A percentile compares a stretch with the other conserved stretches of the same genome.
Evolutionary conservation across 1,140 invertebrate genomes (phyloP).

Genomic region (Philotrypesis tridentata): DNA sequence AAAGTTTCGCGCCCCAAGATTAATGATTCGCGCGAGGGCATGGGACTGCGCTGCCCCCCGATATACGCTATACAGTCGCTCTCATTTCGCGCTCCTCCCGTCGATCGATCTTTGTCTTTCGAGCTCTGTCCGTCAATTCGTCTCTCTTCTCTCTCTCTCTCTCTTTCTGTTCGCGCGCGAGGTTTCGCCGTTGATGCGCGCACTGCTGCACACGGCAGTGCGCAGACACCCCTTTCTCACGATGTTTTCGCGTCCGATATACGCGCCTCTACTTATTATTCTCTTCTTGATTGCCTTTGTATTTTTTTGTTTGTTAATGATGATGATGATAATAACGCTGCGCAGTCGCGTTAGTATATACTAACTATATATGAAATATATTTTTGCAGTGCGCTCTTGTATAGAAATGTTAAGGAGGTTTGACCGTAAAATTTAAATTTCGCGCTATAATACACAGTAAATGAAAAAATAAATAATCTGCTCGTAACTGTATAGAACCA

Average conservation of each 20-base stretch:
- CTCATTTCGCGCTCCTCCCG: conserved; percentile 19
- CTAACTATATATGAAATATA: too few species aligned
- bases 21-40: conserved; percentile 55
- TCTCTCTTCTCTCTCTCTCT: background rate
- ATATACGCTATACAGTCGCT: conserved; percentile 8
- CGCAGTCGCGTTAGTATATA: too few species aligned
- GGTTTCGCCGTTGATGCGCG: background rate
- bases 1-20: conserved; percentile 54
- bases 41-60: background rate
- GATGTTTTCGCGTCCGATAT: conserved; percentile 50
- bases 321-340: too few species aligned
- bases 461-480: too few species aligned
- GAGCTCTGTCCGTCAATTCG: conserved; percentile 14
- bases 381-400: too few species aligned
- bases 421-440: too few species aligned
- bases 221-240: conserved; percentile 57
- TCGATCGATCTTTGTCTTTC: conserved; percentile 30
- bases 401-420: too few species aligned
- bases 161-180: background rate
- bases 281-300: background rate
- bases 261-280: background rate
- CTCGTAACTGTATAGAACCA: too few species aligned
- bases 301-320: background rate
- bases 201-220: background rate
- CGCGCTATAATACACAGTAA: too few species aligned